Percentiles rank a stretch among this genome's conserved stretches.
Evolutionary conservation across 2,113 vertebrate species (phyloP).

Genomic region (Cichladusa arquata): DNA sequence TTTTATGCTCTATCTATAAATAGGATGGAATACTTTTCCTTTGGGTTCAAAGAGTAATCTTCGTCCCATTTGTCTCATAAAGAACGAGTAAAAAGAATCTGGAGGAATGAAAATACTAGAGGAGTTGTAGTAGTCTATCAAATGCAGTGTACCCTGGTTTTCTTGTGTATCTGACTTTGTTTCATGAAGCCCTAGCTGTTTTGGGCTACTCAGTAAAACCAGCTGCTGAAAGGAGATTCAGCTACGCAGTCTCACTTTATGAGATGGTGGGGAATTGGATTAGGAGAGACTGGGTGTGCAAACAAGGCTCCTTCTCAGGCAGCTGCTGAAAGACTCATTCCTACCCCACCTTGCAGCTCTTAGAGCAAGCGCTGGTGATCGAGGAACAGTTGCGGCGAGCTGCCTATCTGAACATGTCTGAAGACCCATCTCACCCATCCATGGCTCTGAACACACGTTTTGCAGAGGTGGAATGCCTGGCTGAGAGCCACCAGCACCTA

Average conservation of each 20-base stretch:
- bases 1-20: neutral
- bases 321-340: neutral
- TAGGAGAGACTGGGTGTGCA: neutral
- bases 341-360: conserved; percentile 70
- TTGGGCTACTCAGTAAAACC: neutral
- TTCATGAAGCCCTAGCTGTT: neutral
- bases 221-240: neutral
- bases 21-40: neutral
- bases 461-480: conserved; percentile 95
- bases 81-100: neutral
- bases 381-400: conserved; percentile 95
- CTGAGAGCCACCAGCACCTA: conserved; percentile 97
- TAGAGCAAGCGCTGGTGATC: conserved; percentile 95
- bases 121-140: neutral
- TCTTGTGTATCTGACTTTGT: neutral
- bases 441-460: conserved; percentile 98
- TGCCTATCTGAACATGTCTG: conserved; percentile 96
- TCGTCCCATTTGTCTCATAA: neutral
- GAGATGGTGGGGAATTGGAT: neutral
- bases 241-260: neutral
- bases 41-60: neutral
- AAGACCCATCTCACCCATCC: conserved; percentile 94
- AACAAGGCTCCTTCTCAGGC: neutral
- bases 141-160: neutral
- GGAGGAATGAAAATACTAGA: neutral